Conservation (phyloP, 1,140 invertebrate species). For the Drosophila pseudoananassae region DNA sequence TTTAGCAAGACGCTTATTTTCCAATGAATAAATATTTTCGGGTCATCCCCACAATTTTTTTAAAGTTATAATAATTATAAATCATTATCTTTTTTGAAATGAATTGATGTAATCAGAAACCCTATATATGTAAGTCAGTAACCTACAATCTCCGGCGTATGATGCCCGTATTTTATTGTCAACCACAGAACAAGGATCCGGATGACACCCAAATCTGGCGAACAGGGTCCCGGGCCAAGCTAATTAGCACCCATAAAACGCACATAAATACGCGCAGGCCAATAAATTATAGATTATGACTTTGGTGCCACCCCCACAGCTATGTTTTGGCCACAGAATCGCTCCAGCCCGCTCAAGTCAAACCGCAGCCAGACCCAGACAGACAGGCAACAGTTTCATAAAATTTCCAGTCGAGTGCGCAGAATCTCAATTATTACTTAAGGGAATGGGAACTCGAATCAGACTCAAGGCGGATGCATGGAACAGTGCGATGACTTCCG, state of each 20-base stretch:
- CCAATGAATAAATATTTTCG: too few relatives aligned
- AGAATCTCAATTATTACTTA: constrained; percentile 30
- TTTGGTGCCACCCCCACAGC: constrained; percentile 42
- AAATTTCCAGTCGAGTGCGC: constrained; percentile 74
- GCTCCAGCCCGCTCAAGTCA: constrained; percentile 3
- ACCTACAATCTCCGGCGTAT: neutral
- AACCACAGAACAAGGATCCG: constrained; percentile 25
- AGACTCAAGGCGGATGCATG: constrained; percentile 74
- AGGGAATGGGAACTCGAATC: constrained; percentile 31
- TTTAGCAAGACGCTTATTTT: too few relatives aligned
- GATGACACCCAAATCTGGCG: neutral
- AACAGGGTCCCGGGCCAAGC: constrained; percentile 33
- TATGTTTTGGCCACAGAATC: neutral
- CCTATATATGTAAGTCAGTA: neutral
- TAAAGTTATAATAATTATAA: too few relatives aligned
- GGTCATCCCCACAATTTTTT: too few relatives aligned
- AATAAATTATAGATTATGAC: constrained; percentile 82
- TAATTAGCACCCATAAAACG: constrained; percentile 79
- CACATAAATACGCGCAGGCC: constrained; percentile 69
- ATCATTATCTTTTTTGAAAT: too few relatives aligned
- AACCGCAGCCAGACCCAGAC: constrained; percentile 35
- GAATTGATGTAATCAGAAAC: too few relatives aligned
- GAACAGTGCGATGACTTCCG: constrained; percentile 81
- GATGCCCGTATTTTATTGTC: constrained; percentile 42
- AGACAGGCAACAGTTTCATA: constrained; percentile 74